These are phyloP conservation scores for Hemiprocne comata DNA, from an alignment of 2,113 vertebrate genomes.

Conservation along the genomic window DNA sequence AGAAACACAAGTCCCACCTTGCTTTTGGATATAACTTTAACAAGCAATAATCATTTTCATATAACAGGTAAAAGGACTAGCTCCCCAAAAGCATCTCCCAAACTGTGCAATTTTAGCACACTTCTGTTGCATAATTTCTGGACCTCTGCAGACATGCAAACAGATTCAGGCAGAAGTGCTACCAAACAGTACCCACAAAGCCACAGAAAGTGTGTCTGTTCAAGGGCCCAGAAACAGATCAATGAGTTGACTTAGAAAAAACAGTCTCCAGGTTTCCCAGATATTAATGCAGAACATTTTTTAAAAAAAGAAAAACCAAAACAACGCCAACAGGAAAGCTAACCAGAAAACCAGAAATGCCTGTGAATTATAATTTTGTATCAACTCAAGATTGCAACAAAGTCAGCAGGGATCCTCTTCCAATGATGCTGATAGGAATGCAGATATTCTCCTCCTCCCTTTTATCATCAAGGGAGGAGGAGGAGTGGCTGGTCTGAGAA, in stretches of 20 bases:
- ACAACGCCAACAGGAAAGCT: not conserved
- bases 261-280: not conserved
- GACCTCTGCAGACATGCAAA: not conserved
- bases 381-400: not conserved
- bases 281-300: not conserved
- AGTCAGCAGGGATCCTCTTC: not conserved
- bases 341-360: not conserved
- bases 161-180: not conserved
- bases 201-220: not conserved
- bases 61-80: not conserved
- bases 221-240: not conserved
- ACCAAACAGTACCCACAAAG: not conserved
- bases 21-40: not conserved
- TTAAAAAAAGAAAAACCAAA: too few relatives aligned
- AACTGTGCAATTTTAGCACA: not conserved
- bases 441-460: not conserved
- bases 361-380: not conserved
- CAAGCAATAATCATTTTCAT: not conserved
- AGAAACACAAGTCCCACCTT: not conserved
- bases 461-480: not conserved
- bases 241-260: not conserved
- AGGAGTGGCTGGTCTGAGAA: not conserved
- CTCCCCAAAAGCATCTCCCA: not conserved
- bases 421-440: not conserved
- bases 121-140: fast-evolving